Evolutionary conservation across 1,140 invertebrate species (phyloP), one percentile per base, ranked within the genome.

Genomic region (Drosophila erecta): DNA sequence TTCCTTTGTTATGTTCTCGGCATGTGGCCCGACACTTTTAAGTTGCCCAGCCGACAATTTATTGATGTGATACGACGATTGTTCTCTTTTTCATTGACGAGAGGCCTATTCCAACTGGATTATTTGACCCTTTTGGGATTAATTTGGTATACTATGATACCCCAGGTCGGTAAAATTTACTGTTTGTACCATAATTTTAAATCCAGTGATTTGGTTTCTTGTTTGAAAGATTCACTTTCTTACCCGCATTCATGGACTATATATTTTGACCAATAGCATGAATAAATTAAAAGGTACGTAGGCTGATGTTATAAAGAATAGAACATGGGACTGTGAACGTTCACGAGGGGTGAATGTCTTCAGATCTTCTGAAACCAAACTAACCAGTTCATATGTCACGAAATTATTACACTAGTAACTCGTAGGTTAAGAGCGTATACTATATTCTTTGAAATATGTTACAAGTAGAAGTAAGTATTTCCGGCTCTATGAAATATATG

Each of bases 31-130:
- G 49, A 49, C 24, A 30, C 47, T 5, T 30, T 33, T 5, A 11
- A 8, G 47, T 51, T 51, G 30, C 6, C 15, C n/a, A 33, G 15
- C n/a, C 20, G 49, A 51, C 49, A 51, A 51, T 51, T 51, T 51
- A 51, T 51, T 51, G 30, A 35, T 50, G 15, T 35, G 47, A 50
- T 35, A 12, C 27, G 4, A 50, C 47, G 27, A 11, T 50, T 35
- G 47, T 50, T 14, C 15, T 15, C 10, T 20, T 51, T 35, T 51
- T 51, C 30, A 51, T 51, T 51, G 49, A 51, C 15, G 8, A 51
- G 11, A 35, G 15, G 15, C 30, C 30, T 20, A 17, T 30, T 51
- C 30, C 4, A 51, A 35, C 49, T 20, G 30, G 30, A 51, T 30
- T 51, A 51, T 30, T 8, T 51, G 49, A 17, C 30, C 10, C 15